Evolutionary conservation across 2,797 vertebrate species (phyloP).

Genomic region (Scolopax bukidnonensis): DNA sequence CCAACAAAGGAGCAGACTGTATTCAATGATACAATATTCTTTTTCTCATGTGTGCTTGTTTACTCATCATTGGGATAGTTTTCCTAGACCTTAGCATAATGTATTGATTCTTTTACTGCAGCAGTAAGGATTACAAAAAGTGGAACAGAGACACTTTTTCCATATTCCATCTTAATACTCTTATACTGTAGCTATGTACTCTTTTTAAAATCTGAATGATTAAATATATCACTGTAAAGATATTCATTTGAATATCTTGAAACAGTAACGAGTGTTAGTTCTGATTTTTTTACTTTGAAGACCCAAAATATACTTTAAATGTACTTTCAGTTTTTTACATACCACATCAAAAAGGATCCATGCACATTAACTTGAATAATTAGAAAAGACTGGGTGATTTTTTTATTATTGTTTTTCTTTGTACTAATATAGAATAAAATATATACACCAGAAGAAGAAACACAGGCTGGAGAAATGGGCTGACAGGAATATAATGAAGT

Average conservation of each 20-base stretch:
- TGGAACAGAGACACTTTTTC: background rate
- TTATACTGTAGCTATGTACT: background rate
- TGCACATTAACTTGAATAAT: background rate
- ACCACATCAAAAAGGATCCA: background rate
- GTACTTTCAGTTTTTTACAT: background rate
- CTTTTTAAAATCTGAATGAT: background rate
- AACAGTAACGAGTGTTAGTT: background rate
- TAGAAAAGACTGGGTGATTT: no score
- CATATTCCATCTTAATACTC: background rate
- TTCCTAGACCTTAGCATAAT: background rate
- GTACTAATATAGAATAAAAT: background rate
- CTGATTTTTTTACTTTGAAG: background rate
- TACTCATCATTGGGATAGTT: background rate
- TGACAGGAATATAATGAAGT: accelerated
- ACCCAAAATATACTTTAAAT: background rate
- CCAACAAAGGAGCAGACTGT: background rate
- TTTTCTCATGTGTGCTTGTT: background rate
- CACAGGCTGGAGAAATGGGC: background rate
- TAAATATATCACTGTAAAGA: background rate
- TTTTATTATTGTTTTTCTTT: no score
- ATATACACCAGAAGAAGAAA: background rate
- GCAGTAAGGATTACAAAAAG: background rate
- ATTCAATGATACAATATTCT: background rate
- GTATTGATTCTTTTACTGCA: background rate
- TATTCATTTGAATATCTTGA: background rate